These are phyloP conservation scores for fruit fly (Drosophila melanogaster) DNA, from an alignment of 1,140 invertebrate species.

Conservation along the genomic window DNA sequence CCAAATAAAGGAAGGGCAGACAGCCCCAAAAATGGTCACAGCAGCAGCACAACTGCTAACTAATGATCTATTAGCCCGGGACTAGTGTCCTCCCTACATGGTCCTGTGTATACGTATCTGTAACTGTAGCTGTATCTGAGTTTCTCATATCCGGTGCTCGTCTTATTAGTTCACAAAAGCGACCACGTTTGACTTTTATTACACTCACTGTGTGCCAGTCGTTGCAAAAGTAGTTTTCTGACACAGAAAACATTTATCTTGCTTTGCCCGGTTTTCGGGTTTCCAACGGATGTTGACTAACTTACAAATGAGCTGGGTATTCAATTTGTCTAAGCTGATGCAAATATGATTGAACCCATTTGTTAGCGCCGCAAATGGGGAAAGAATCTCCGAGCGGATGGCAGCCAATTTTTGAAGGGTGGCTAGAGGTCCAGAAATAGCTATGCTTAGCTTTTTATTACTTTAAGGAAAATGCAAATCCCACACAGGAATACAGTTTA, in stretches of 20 bases:
- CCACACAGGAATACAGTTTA: background rate
- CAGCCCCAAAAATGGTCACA: constrained; percentile 51
- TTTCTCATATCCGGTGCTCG: constrained; percentile 59
- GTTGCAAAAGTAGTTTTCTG: constrained; percentile 33
- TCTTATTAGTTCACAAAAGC: constrained; percentile 73
- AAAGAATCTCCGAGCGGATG: constrained; percentile 21
- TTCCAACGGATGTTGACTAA: constrained; percentile 44
- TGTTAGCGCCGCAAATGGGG: constrained; percentile 37
- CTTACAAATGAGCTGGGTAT: constrained; percentile 52
- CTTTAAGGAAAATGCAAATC: background rate
- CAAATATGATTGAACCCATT: constrained; percentile 70
- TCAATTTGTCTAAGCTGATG: constrained; percentile 61
- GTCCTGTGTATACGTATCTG: background rate
- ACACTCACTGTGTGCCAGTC: constrained; percentile 55
- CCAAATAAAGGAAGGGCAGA: constrained; percentile 3
- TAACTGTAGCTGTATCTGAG: constrained; percentile 10
- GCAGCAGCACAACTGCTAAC: constrained; percentile 69
- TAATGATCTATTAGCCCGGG: constrained; percentile 76
- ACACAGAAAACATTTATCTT: constrained; percentile 59
- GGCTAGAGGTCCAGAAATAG: constrained; percentile 1
- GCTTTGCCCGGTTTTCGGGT: constrained; percentile 30
- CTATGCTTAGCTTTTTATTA: constrained; percentile 1
- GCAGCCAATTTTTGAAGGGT: constrained; percentile 17
- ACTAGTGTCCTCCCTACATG: constrained; percentile 38
- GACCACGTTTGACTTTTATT: constrained; percentile 79